These are phyloP conservation scores for Drosophila subquinaria DNA, from an alignment of 2,888 invertebrate species.

Conservation along the genomic window DNA sequence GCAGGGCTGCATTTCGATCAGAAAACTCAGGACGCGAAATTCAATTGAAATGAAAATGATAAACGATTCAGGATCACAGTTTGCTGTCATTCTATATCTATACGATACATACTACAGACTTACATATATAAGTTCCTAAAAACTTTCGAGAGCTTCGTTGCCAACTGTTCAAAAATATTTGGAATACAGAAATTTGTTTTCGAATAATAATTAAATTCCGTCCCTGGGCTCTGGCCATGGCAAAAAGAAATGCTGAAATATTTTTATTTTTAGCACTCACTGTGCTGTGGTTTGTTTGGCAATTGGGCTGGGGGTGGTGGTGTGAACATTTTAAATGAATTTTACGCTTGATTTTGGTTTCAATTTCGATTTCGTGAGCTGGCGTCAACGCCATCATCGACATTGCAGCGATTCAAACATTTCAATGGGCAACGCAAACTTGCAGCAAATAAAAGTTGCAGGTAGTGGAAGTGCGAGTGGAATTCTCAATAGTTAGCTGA, in stretches of 20 bases:
- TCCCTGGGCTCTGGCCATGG: not conserved
- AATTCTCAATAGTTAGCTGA: slow-evolving; percentile 20
- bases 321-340: slow-evolving; percentile 74
- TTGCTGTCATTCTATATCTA: not conserved
- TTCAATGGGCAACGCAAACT: slow-evolving; percentile 63
- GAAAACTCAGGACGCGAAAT: slow-evolving; percentile 15
- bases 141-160: not conserved
- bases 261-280: slow-evolving; percentile 51
- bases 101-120: not conserved
- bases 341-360: slow-evolving; percentile 78
- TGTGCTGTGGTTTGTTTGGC: slow-evolving; percentile 8
- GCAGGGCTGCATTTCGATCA: slow-evolving; percentile 51
- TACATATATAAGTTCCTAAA: no score
- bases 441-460: slow-evolving; percentile 63
- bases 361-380: slow-evolving; percentile 63
- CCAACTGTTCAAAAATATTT: not conserved
- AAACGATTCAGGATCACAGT: slow-evolving; percentile 24
- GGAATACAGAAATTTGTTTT: no score
- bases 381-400: slow-evolving; percentile 29
- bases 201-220: not conserved
- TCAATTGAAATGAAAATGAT: slow-evolving; percentile 16
- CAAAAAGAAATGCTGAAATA: not conserved
- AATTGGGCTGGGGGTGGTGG: slow-evolving; percentile 1
- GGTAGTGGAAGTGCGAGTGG: slow-evolving; percentile 23
- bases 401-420: slow-evolving; percentile 28